Percentiles rank a stretch among this genome's conserved stretches.
phyloP scores from a whole-genome alignment of 2,113 vertebrate species.

The Rana temporaria region DNA sequence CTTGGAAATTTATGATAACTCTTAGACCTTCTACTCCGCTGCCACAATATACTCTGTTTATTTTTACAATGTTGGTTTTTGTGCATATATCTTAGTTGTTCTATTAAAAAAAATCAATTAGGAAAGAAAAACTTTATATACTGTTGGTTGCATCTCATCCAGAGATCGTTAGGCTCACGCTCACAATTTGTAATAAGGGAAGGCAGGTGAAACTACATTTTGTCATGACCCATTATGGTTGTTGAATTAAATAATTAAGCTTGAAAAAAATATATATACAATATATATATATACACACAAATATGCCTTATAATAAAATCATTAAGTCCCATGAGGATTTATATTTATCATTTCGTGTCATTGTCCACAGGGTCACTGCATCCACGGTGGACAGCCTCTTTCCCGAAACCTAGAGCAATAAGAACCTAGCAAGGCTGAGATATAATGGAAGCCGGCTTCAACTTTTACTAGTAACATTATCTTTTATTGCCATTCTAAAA shows the following conservation, averaged over 20 bases:
- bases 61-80: slow-evolving; percentile 23
- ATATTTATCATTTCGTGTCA: slow-evolving; percentile 46
- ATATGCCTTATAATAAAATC: background rate
- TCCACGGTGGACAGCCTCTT: slow-evolving; percentile 41
- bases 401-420: slow-evolving; percentile 9
- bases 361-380: slow-evolving; percentile 48
- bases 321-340: background rate
- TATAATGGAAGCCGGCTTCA: slow-evolving; percentile 70
- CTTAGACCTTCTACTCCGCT: slow-evolving; percentile 23
- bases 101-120: no score
- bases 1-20: slow-evolving; percentile 32
- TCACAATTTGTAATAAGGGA: no score
- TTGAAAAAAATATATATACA: background rate
- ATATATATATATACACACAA: background rate
- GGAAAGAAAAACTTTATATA: no score
- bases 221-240: no score
- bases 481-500: slow-evolving; percentile 82
- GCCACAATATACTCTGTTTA: slow-evolving; percentile 38
- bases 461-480: slow-evolving; percentile 80
- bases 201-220: no score
- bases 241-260: no score
- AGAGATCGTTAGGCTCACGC: no score
- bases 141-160: no score
- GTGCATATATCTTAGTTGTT: slow-evolving; percentile 27
- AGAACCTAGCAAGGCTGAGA: slow-evolving; percentile 27